Conservation (phyloP, 2,113 vertebrate species). For the Tylochromis polylepis region DNA sequence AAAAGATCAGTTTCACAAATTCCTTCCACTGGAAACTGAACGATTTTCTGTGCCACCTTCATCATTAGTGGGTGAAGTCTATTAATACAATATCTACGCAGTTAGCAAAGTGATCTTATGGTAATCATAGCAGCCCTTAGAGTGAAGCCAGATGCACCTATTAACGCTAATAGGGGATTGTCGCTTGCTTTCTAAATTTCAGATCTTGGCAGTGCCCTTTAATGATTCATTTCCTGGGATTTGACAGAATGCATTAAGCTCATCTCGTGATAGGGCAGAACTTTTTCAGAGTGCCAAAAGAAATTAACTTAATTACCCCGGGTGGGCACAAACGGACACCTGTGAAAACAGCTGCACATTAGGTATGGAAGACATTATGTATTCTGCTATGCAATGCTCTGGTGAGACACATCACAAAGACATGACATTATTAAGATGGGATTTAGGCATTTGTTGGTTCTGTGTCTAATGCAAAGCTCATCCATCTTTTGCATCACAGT, state of each 20-base stretch:
- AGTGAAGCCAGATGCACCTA: background rate
- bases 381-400: background rate
- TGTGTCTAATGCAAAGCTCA: background rate
- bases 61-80: background rate
- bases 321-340: background rate
- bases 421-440: background rate
- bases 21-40: background rate
- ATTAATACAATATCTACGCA: background rate
- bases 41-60: background rate
- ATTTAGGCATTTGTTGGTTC: background rate
- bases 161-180: background rate
- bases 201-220: background rate
- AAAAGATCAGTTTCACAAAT: background rate
- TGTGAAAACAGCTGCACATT: background rate
- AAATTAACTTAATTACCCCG: conserved; percentile 1
- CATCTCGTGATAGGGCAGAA: background rate
- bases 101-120: background rate
- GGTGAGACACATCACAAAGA: background rate
- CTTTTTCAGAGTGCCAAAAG: background rate
- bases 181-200: background rate
- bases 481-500: background rate
- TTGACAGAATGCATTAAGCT: background rate
- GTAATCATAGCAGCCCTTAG: background rate
- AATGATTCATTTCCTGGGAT: background rate
- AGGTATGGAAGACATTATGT: background rate